Conservation (phyloP, 2,888 invertebrate species). For the Stenurella melanura region DNA sequence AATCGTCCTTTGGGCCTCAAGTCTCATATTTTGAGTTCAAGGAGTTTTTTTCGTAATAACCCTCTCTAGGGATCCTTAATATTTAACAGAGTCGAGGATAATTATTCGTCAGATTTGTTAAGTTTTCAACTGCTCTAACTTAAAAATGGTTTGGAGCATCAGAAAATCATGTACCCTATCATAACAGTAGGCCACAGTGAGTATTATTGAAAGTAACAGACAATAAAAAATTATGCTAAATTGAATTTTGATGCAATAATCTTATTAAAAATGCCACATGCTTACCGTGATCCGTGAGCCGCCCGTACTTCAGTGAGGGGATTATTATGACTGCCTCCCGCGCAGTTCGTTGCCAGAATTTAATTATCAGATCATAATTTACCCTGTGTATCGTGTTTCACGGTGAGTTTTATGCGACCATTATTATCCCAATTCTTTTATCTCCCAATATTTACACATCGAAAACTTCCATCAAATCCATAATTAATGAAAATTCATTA, state of each 20-base stretch:
- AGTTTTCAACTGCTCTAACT: no score
- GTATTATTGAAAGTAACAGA: background rate
- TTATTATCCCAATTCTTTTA: slow-evolving; percentile 28
- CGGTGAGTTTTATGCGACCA: slow-evolving; percentile 24
- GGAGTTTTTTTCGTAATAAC: no score
- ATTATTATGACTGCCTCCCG: slow-evolving; percentile 23
- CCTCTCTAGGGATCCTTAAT: no score
- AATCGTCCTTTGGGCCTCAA: no score
- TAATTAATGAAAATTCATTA: slow-evolving; percentile 36
- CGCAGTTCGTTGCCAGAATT: slow-evolving; percentile 42
- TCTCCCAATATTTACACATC: slow-evolving; percentile 24
- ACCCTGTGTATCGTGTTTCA: slow-evolving; percentile 16
- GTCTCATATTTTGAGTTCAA: no score
- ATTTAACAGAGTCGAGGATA: no score
- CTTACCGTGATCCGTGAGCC: slow-evolving; percentile 11
- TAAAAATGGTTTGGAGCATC: no score
- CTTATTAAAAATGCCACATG: slow-evolving; percentile 23
- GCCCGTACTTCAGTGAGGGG: slow-evolving; percentile 30
- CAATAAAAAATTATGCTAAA: slow-evolving; percentile 1
- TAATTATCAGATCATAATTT: slow-evolving; percentile 48
- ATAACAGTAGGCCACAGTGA: no score
- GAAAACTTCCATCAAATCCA: slow-evolving; percentile 31
- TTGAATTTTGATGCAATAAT: slow-evolving; percentile 27
- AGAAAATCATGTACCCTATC: background rate
- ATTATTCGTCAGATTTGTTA: no score